Conservation (phyloP, 2,888 invertebrate species). For the Magallana nippona region DNA sequence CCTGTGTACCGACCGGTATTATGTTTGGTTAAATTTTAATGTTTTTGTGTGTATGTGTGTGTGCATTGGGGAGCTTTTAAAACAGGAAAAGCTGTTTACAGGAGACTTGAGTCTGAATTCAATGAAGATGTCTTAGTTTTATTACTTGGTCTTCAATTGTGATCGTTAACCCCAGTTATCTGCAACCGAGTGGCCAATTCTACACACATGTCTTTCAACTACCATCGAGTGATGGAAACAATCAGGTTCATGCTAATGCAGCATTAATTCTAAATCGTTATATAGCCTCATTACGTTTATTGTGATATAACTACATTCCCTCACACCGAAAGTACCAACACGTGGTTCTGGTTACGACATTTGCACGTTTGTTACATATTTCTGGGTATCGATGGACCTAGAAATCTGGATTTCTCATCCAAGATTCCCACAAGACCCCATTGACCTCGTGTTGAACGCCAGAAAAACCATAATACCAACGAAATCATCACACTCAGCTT, state of each 20-base stretch:
- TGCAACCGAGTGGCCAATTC: no score
- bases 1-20: no score
- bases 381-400: background rate
- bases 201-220: background rate
- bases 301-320: background rate
- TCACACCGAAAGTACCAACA: background rate
- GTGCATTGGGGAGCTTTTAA: no score
- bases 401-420: background rate
- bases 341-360: constrained; percentile 7
- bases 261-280: background rate
- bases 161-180: no score
- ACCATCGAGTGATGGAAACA: background rate
- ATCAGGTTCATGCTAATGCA: background rate
- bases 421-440: constrained; percentile 18
- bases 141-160: no score
- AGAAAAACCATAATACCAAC: background rate
- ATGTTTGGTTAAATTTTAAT: no score
- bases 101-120: no score
- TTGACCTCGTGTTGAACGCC: constrained; percentile 9
- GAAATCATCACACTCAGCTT: constrained; percentile 14
- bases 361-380: constrained; percentile 9
- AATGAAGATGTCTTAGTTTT: no score
- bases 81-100: no score
- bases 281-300: background rate
- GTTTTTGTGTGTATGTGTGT: no score